Conservation (phyloP, 53 echinoderm and acorn worm genomes). For the Echinarachnius parma region DNA sequence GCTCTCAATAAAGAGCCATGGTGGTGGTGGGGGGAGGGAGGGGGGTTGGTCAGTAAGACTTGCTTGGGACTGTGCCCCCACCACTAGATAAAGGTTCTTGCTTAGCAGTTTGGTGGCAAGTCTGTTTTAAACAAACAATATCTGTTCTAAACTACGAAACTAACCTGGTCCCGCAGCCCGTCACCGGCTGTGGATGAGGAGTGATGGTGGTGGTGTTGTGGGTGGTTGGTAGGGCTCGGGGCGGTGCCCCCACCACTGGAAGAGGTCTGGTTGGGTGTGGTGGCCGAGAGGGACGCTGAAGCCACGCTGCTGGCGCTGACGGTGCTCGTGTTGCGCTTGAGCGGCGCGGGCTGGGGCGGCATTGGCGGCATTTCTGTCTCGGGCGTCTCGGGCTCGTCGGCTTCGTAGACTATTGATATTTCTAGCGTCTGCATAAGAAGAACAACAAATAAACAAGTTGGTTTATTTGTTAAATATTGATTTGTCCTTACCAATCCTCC, state of each 20-base stretch:
- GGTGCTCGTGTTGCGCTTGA: conserved; percentile 92
- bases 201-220: conserved; percentile 5
- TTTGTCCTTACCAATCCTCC: too few relatives aligned
- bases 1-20: too few relatives aligned
- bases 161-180: conserved; percentile 37
- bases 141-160: too few relatives aligned
- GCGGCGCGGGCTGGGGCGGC: conserved; percentile 66
- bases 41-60: too few relatives aligned
- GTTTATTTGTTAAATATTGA: too few relatives aligned
- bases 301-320: conserved; percentile 76
- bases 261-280: conserved; percentile 28
- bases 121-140: too few relatives aligned
- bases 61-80: too few relatives aligned
- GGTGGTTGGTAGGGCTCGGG: conserved; percentile 44
- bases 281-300: conserved; percentile 36
- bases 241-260: too few relatives aligned
- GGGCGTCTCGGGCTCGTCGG: conserved; percentile 95
- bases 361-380: conserved; percentile 90
- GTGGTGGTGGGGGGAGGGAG: too few relatives aligned
- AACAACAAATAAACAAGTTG: too few relatives aligned
- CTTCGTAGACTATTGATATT: conserved; percentile 89
- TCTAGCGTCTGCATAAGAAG: conserved; percentile 85
- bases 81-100: too few relatives aligned
- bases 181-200: conserved; percentile 12
- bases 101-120: too few relatives aligned